Evolutionary conservation across 2,113 vertebrate genomes (phyloP), one percentile per base, ranked within the genome.

Genomic region (Nycticryphes semicollaris): DNA sequence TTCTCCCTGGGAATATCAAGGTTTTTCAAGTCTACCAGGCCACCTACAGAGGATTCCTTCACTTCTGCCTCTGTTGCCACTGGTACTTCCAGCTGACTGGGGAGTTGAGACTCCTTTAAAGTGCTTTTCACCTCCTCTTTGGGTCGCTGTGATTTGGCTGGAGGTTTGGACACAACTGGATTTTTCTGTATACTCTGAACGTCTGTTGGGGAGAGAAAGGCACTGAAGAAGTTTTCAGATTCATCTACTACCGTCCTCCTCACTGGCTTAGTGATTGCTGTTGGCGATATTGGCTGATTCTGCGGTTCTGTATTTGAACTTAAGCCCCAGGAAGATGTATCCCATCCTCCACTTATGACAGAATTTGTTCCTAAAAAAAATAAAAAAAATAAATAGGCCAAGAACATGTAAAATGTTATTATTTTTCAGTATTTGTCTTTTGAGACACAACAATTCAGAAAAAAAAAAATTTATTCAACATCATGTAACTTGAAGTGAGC

Each of bases 191-290:
- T 96, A 33, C 89, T 96, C 85, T 98, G 99, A 39, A 93, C 97
- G 0, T 99, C 99, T 27, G 98, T 94, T 1, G 98, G 95, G 43
- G 99, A 94, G 72, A 99, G 98, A 97, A 99, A 99, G 98, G 98
- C 98, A 99, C 98, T 99, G 94, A 99, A 99, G 98, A 99, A 99
- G 95, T 98, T 99, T 89, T 99, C 99, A 1, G 99, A 99, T 92
- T 99, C 99, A 95, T 99, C 99, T 48, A 99, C 98, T 18, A 99
- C 98, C 0, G 98, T 99, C 89, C 99, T 98, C 81, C 98, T 99
- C 86, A 99, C 99, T 0, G 99, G 99, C 60, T 98, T 99, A n/a
- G 99, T 99, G 63, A 99, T 99, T 88, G 99, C 99, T 94, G 98
- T 98, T 19, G 99, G 99, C 0, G 99, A 96, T 79, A 53, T 54